Conservation (phyloP, 2,888 invertebrate species). For the Drosophila gaucha region DNA sequence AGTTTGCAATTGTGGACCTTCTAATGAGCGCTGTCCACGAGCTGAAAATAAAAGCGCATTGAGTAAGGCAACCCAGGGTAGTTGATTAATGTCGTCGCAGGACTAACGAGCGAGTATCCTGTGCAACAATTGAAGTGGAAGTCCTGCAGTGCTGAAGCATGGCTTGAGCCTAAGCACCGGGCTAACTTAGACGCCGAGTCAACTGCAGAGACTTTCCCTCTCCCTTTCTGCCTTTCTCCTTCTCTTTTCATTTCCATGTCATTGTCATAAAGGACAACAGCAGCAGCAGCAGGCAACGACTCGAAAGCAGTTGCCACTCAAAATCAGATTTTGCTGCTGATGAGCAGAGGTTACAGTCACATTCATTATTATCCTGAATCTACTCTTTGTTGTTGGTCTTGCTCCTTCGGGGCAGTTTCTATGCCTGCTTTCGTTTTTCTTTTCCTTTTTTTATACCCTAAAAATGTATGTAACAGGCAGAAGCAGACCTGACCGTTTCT, state of each 20-base stretch:
- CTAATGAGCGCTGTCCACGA: slow-evolving; percentile 26
- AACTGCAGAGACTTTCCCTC: slow-evolving; percentile 24
- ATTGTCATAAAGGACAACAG: slow-evolving; percentile 64
- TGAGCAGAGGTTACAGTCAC: slow-evolving; percentile 28
- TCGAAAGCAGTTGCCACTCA: slow-evolving; percentile 50
- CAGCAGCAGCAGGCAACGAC: slow-evolving; percentile 16
- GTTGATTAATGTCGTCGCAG: slow-evolving; percentile 75
- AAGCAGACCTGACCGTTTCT: no score
- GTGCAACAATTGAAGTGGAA: slow-evolving; percentile 44
- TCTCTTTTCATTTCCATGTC: slow-evolving; percentile 59
- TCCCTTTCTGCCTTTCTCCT: background rate
- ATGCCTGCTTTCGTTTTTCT: slow-evolving; percentile 1
- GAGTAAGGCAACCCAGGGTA: slow-evolving; percentile 10
- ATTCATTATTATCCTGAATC: slow-evolving; percentile 49
- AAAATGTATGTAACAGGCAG: no score
- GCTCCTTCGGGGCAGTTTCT: slow-evolving; percentile 26
- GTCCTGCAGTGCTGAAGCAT: slow-evolving; percentile 8
- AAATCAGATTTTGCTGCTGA: slow-evolving; percentile 51
- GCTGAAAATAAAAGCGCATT: slow-evolving; percentile 9
- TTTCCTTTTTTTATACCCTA: background rate
- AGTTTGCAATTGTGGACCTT: background rate
- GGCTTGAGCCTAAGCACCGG: background rate
- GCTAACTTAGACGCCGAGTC: slow-evolving; percentile 25
- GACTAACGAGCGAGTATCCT: slow-evolving; percentile 13
- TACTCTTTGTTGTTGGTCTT: slow-evolving; percentile 5